Percentiles rank a stretch among this genome's conserved stretches.
Evolutionary conservation across 2,113 vertebrate genomes (phyloP).

Genomic region (Clupea harengus): DNA sequence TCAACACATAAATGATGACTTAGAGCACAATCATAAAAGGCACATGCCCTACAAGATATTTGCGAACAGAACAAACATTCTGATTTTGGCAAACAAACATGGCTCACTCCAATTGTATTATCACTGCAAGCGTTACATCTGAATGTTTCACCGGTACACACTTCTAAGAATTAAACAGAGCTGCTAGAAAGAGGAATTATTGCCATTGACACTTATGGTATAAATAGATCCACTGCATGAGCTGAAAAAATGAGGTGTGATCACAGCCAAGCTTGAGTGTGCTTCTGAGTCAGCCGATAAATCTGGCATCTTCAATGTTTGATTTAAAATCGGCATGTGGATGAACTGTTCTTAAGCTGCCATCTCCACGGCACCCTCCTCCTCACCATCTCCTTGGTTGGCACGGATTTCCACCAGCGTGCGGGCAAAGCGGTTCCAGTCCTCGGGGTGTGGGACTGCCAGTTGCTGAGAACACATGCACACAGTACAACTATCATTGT

Average conservation of each 20-base stretch:
- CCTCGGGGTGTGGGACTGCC: constrained; percentile 78
- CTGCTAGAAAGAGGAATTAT: constrained; percentile 26
- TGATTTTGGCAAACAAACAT: constrained; percentile 11
- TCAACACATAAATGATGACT: background rate
- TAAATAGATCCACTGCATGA: constrained; percentile 32
- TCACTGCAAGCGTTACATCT: constrained; percentile 21
- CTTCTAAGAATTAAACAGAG: constrained; percentile 29
- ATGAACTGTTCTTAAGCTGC: constrained; percentile 53
- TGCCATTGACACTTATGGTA: constrained; percentile 37
- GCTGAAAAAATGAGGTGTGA: constrained; percentile 39
- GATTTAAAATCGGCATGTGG: constrained; percentile 15
- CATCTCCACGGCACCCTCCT: constrained; percentile 74
- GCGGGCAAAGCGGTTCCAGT: constrained; percentile 81
- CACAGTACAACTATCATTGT: background rate
- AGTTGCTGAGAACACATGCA: constrained; percentile 62
- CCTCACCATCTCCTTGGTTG: constrained; percentile 79
- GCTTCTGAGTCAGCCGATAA: constrained; percentile 9
- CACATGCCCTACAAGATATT: background rate
- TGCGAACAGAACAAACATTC: background rate
- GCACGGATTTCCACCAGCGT: constrained; percentile 81
- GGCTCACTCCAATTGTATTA: constrained; percentile 11
- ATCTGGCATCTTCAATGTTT: background rate
- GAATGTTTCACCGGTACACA: background rate
- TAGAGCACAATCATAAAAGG: background rate
- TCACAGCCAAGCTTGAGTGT: constrained; percentile 32